Evolutionary conservation across 2,113 vertebrate species (phyloP).

Genomic region (Anoura caudifer): DNA sequence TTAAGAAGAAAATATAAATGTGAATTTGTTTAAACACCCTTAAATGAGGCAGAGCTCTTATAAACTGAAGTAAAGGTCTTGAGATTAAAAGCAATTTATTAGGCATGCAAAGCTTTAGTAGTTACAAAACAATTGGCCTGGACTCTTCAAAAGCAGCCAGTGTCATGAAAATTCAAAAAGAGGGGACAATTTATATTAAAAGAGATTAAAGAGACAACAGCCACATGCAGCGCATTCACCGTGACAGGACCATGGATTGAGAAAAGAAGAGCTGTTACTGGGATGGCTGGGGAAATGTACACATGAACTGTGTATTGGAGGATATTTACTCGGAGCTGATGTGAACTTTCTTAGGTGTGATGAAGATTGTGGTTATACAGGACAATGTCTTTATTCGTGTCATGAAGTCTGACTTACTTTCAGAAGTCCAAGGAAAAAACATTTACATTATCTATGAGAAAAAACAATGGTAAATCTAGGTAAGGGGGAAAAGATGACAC

Average conservation of each 20-base stretch:
- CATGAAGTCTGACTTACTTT: neutral
- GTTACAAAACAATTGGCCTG: neutral
- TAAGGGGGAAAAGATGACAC: neutral
- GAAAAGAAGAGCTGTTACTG: neutral
- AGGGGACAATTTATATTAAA: neutral
- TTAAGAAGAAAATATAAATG: slow-evolving; percentile 32
- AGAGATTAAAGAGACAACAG: neutral
- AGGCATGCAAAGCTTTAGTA: neutral
- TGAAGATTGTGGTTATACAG: neutral
- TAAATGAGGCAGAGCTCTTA: slow-evolving; percentile 4
- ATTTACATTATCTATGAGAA: neutral
- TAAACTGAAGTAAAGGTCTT: neutral
- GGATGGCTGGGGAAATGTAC: neutral
- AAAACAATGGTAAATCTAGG: neutral
- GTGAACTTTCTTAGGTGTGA: neutral
- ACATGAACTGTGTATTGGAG: neutral
- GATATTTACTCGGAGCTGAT: neutral
- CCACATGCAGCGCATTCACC: neutral
- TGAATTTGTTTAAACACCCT: neutral
- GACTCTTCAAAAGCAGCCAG: neutral
- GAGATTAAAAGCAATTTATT: slow-evolving; percentile 9
- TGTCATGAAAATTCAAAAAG: neutral
- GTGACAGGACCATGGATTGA: neutral
- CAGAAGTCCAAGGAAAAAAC: neutral
- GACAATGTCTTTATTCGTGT: neutral